Evolutionary conservation across 1,140 invertebrate species (phyloP), one percentile per base, ranked within the genome.

Genomic region (Daktulosphaira vitifoliae): DNA sequence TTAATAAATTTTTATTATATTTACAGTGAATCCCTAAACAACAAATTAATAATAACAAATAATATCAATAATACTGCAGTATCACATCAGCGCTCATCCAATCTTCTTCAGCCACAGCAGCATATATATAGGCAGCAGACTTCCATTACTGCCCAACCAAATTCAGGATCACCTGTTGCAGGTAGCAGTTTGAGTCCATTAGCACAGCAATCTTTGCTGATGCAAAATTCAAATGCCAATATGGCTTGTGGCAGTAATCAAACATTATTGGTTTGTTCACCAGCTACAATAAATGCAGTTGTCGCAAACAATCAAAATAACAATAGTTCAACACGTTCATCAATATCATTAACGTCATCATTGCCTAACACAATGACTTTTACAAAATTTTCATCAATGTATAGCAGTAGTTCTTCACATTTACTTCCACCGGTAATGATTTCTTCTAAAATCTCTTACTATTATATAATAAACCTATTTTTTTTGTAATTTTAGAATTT

Each of bases 231-330:
- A 23, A 48, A 29, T 29, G 26, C 54, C 8, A 29, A 15, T 25
- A 44, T 25, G 9, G 13, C 56, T 46, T 37, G 53, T 25, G 8
- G 38, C 44, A 33, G 25, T 62, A 46, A 48, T 11, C 56, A 46
- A 33, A 48, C 56, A 48, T 62, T 62, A 46, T 62, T 62, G 11
- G 56, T 62, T 62, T 62, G 56, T 48, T 62, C 56, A 0, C 54
- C 39, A 46, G 23, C 39, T 13, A 20, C 54, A 18, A 46, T 59
- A 18, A 62, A 62, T 22, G 25, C 23, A 29, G 18, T 46, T 42
- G 22, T 3, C 18, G 51, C 1, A 20, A 48, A 33, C 25, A 62
- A 62, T 22, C 56, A 62, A 15, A 48, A 62, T n/a, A 33, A 33
- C 29, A 42, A 44, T 37, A 44, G 39, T 48, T 23, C 44, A 23